Percentiles rank a stretch among this genome's conserved stretches.
phyloP scores from a whole-genome alignment of 2,888 invertebrate genomes.

The Marronus borbonicus region DNA sequence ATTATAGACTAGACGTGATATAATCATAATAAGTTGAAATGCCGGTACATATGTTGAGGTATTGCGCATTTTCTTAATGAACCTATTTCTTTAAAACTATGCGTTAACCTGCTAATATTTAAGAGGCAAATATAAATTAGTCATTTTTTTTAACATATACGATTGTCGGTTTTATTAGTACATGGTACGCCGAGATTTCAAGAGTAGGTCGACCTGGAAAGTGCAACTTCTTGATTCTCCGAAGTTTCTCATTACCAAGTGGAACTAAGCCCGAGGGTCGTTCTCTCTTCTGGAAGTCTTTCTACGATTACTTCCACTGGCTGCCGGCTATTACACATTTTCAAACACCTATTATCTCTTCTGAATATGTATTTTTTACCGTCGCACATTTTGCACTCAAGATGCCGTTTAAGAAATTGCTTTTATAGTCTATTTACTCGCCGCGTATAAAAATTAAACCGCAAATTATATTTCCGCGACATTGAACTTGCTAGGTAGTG shows the following conservation, averaged over 20 bases:
- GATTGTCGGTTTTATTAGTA: slow-evolving; percentile 17
- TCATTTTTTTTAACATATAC: slow-evolving; percentile 20
- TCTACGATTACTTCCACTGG: slow-evolving; percentile 55
- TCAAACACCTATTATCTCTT: slow-evolving; percentile 51
- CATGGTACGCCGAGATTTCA: slow-evolving; percentile 23
- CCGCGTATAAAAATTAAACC: neutral
- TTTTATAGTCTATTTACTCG: slow-evolving; percentile 30
- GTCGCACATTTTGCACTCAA: slow-evolving; percentile 14
- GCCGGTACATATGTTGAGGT: no score
- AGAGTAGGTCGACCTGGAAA: slow-evolving; percentile 49
- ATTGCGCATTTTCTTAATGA: no score
- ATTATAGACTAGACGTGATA: no score
- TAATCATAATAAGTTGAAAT: no score
- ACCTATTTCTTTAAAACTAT: neutral
- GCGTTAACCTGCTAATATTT: slow-evolving; percentile 5
- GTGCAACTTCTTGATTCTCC: slow-evolving; percentile 48
- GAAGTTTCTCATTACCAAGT: slow-evolving; percentile 64
- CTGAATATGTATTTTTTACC: slow-evolving; percentile 46
- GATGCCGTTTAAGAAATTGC: neutral
- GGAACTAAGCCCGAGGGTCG: slow-evolving; percentile 62
- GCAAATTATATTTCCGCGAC: neutral
- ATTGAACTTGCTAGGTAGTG: neutral
- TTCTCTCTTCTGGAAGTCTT: slow-evolving; percentile 61
- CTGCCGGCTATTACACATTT: slow-evolving; percentile 58
- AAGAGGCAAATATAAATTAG: slow-evolving; percentile 31